A percentile compares a stretch with the other conserved stretches of the same genome.
Evolutionary conservation across 1,140 invertebrate genomes (phyloP).

Genomic region (Hylyphantes graminicola): DNA sequence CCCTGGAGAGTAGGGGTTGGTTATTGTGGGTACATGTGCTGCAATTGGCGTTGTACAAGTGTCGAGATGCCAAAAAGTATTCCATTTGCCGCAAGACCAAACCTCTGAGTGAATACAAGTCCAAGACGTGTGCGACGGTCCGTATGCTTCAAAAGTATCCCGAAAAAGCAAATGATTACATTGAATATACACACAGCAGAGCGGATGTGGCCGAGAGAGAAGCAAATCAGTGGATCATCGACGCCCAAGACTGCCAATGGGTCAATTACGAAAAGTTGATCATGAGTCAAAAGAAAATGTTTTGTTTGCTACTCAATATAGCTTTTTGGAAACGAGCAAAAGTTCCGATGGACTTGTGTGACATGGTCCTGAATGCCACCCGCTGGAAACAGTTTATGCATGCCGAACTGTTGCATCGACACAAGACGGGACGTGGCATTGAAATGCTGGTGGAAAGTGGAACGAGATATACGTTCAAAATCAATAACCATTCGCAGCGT

Average conservation of each 20-base stretch:
- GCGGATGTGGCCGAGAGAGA: constrained; percentile 7
- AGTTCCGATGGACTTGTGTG: neutral
- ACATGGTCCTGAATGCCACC: neutral
- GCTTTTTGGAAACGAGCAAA: constrained; percentile 17
- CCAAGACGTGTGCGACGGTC: neutral
- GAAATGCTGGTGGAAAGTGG: neutral
- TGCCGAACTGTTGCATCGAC: neutral
- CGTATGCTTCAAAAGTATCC: constrained; percentile 17
- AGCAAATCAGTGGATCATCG: neutral
- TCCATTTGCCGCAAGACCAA: constrained; percentile 13
- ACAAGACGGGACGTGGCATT: neutral
- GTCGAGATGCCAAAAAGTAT: constrained; percentile 25
- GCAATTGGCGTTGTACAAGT: neutral
- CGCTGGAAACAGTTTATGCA: constrained; percentile 2
- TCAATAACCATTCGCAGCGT: constrained; percentile 15
- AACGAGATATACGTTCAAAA: constrained; percentile 2
- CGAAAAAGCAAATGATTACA: constrained; percentile 3
- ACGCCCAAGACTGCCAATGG: constrained; percentile 9
- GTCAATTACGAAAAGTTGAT: constrained; percentile 28
- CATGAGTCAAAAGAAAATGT: constrained; percentile 30
- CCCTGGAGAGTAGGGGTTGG: neutral
- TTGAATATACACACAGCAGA: constrained; percentile 21
- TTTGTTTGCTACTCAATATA: constrained; percentile 13
- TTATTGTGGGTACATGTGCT: constrained; percentile 7
- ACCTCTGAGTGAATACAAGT: neutral